Conservation (phyloP, 2,113 vertebrate species). For the Sebastes fasciatus region DNA sequence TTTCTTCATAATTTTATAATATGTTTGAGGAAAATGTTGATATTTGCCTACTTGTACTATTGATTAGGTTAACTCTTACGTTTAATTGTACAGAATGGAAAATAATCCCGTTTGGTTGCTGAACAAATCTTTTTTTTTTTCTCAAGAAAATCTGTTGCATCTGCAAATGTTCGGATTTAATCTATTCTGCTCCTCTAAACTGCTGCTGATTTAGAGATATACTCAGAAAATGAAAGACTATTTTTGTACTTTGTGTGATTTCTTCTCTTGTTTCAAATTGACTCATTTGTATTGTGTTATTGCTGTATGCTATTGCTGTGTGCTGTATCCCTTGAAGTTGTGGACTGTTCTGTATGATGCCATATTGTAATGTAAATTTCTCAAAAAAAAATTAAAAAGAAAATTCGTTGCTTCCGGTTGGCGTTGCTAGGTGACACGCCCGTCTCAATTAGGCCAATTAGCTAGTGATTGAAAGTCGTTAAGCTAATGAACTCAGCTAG, state of each 20-base stretch:
- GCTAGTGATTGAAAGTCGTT: too few relatives aligned
- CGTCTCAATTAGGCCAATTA: too few relatives aligned
- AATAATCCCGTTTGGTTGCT: neutral
- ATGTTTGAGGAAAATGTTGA: too few relatives aligned
- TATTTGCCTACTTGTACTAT: conserved; percentile 9
- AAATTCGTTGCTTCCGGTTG: too few relatives aligned
- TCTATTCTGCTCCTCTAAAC: neutral
- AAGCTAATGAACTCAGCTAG: too few relatives aligned
- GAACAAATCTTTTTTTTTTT: conserved; percentile 1
- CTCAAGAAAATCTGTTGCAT: conserved; percentile 6
- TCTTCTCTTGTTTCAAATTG: neutral
- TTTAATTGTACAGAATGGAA: conserved; percentile 11
- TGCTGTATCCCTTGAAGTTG: too few relatives aligned
- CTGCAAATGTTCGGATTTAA: neutral
- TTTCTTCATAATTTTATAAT: too few relatives aligned
- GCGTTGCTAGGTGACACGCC: too few relatives aligned
- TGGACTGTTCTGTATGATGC: too few relatives aligned
- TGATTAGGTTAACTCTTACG: conserved; percentile 19
- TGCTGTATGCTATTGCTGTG: neutral
- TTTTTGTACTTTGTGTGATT: conserved; percentile 28
- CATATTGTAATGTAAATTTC: too few relatives aligned
- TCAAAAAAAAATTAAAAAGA: too few relatives aligned
- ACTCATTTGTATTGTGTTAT: neutral
- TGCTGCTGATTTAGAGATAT: conserved; percentile 10
- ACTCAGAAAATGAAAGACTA: neutral